Evolutionary conservation across 2,797 vertebrate genomes (phyloP), one percentile per base, ranked within the genome.

Genomic region (Neoniphon sammara): DNA sequence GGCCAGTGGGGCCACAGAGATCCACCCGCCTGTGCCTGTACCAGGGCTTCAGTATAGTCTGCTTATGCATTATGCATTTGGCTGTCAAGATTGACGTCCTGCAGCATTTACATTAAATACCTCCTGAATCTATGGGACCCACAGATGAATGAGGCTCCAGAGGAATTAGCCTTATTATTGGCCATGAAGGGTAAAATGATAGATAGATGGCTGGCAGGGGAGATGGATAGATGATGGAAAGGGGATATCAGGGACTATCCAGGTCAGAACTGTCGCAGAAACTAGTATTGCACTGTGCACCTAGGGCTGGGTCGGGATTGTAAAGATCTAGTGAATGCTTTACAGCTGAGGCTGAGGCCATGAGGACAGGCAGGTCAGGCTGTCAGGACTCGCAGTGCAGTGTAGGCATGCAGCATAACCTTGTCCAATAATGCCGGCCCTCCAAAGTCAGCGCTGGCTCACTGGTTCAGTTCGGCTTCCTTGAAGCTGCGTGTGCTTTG

Each of bases 31-130:
- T 58, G 18, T 76, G 46, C 57, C 42, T 1, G 34, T 71, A 71
- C 69, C 8, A 34, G 50, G 46, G 36, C 17, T 1, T 66, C 79
- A 57, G 77, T 62, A 8, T 8, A 84, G 42, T 71, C 78, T 71
- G 56, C 12, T 30, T 56, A 59, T 75, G 81, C 20, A 52, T 78
- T 57, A 50, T 54, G 50, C 30, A 66, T n/a, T 62, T 7, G 20
- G 27, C 52, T 36, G 55, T 39, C 12, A 31, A 73, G 78, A 87
- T 62, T 79, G 76, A 68, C 77, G 78, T 62, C 30, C 62, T 59
- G 56, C 44, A 31, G 61, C 69, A 65, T 85, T 80, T 82, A 27
- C 78, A 87, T 90, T 63, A 82, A 81, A 79, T 50, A n/a, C 44
- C 31, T 54, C 47, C 9, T 17, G 10, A 80, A 80, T 79, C 70